These are phyloP conservation scores for Oplegnathus fasciatus DNA, from an alignment of 2,113 vertebrate species.

Conservation along the genomic window DNA sequence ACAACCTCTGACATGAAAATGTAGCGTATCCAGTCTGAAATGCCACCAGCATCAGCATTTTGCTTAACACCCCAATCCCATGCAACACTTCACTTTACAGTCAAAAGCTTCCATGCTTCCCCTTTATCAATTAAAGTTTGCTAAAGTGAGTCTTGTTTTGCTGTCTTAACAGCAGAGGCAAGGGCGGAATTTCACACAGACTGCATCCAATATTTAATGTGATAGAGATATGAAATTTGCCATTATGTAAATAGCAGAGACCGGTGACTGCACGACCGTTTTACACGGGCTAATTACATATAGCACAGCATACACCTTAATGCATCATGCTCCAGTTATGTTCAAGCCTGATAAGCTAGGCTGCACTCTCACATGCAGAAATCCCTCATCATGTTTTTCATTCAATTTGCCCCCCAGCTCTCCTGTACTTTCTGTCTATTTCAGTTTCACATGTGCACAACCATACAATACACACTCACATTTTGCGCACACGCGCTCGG, in stretches of 20 bases:
- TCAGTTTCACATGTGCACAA: constrained; percentile 27
- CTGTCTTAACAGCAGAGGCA: constrained; percentile 3
- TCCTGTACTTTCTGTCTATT: constrained; percentile 43
- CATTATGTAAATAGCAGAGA: constrained; percentile 37
- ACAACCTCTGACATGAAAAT: not conserved
- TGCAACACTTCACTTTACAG: constrained; percentile 25
- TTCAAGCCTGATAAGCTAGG: constrained; percentile 27
- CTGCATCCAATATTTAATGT: constrained; percentile 28
- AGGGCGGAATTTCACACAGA: constrained; percentile 11
- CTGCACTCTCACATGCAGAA: constrained; percentile 20
- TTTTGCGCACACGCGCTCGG: constrained; percentile 8
- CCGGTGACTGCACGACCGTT: constrained; percentile 7
- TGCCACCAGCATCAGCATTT: not conserved
- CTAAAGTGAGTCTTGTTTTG: constrained; percentile 13
- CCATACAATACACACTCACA: constrained; percentile 26
- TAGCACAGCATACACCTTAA: constrained; percentile 33
- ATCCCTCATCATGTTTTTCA: constrained; percentile 16
- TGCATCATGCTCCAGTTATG: constrained; percentile 63
- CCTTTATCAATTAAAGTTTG: constrained; percentile 35
- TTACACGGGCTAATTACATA: constrained; percentile 57
- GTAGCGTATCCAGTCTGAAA: not conserved
- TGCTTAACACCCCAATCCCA: not conserved
- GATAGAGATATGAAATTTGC: constrained; percentile 25
- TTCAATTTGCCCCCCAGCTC: constrained; percentile 25
- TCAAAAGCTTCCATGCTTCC: not conserved